Conservation (phyloP, 2,113 vertebrate species). For the Echinops telfairi region DNA sequence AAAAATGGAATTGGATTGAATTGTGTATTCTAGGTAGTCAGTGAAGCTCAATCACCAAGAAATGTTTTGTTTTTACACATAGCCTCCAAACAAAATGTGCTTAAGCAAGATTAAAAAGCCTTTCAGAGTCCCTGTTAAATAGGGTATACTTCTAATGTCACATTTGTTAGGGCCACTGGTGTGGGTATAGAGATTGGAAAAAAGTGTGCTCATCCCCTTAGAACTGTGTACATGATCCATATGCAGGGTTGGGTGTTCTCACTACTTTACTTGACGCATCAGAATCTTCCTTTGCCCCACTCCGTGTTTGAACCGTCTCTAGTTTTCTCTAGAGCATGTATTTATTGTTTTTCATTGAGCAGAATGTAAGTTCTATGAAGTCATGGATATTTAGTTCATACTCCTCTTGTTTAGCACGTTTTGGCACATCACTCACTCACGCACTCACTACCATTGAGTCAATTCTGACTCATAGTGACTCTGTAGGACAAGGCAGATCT, state of each 20-base stretch:
- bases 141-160: background rate
- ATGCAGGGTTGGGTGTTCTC: background rate
- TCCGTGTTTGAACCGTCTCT: background rate
- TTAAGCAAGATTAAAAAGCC: background rate
- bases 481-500: too few species aligned
- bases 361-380: background rate
- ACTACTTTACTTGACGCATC: background rate
- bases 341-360: background rate
- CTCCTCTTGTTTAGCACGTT: background rate
- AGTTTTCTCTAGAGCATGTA: background rate
- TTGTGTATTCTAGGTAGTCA: background rate
- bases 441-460: background rate
- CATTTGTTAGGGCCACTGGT: background rate
- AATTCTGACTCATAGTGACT: background rate
- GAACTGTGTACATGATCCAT: background rate
- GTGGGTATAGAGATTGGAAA: background rate
- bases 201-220: conserved; percentile 4
- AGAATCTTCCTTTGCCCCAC: background rate
- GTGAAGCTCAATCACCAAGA: background rate
- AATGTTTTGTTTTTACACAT: background rate
- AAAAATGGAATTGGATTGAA: background rate
- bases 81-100: background rate
- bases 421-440: background rate
- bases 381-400: background rate
- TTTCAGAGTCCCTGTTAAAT: background rate